Base-by-base conservation (phyloP, 2,888 invertebrate genomes). In the Hirtodrosophila histrioides region DNA sequence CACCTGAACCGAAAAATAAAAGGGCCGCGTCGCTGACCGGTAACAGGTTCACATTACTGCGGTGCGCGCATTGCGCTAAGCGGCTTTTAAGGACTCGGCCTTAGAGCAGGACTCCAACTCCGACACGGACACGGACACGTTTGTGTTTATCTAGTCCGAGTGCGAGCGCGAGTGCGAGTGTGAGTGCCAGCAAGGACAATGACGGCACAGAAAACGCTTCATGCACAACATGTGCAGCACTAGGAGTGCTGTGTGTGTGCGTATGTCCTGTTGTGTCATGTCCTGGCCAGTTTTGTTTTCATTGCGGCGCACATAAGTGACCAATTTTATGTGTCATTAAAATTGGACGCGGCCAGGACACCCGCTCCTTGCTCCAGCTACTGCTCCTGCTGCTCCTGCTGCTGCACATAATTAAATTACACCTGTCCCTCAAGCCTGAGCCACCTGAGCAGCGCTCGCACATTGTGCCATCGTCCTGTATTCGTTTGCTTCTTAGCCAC, bases 281-380 rank as follows among this genome's bases (percentile, higher is more conserved):
- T 87, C 79, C 87, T 78, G 87, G 78, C 68, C 82, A 85, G 82
- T 82, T 87, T 82, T 82, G 87, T 82, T 87, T 87, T 82, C 87
- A 85, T 87, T 82, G 87, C 65, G 76, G 73, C 73, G 56, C 73
- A 74, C 86, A 79, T 89, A 87, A 87, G 88, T 89, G 88, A 89
- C 87, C 87, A 87, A 87, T 89, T 87, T 87, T 80, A 89, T 88
- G 88, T 88, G 85, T 80, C 88, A 88, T 88, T 88, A 88, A 88
- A 89, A 89, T 83, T 80, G 80, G 79, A 86, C 86, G 76, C 81
- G 61, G 61, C 67, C 56, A 66, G 60, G 50, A 63, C 62, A 49
- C 50, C 46, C 58, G 31, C 57, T 49, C 40, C 17, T 2, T 27
- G 35, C 40, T 49, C 39, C 54, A 33, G 39, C 43, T 12, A 17